A percentile compares a stretch with the other conserved stretches of the same genome.
phyloP scores from a whole-genome alignment of 2,888 invertebrate genomes.

The Aphidoletes aphidimyza region DNA sequence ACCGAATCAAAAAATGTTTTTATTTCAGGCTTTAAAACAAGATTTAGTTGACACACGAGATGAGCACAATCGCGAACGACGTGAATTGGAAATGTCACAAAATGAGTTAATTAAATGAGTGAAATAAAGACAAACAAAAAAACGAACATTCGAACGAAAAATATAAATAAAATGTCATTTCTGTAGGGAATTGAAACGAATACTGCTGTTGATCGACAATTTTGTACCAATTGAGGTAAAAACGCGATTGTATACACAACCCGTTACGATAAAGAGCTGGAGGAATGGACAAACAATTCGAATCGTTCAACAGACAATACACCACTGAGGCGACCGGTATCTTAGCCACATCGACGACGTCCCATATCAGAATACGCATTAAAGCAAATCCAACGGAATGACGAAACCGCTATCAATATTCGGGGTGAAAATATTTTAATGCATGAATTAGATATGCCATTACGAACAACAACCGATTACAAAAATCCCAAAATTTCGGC shows the following conservation, averaged over 20 bases:
- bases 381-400: constrained; percentile 63
- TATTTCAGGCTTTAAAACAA: constrained; percentile 76
- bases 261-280: constrained; percentile 83
- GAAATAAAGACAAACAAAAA: constrained; percentile 13
- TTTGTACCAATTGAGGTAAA: constrained; percentile 88
- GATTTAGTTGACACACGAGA: constrained; percentile 85
- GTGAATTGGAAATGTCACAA: constrained; percentile 90
- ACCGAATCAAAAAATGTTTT: too few species aligned
- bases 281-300: constrained; percentile 73
- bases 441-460: constrained; percentile 67
- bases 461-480: constrained; percentile 67
- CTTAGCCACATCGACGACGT: constrained; percentile 72
- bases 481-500: constrained; percentile 66
- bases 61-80: constrained; percentile 89
- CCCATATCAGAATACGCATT: constrained; percentile 73
- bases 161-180: neutral
- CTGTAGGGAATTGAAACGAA: constrained; percentile 83
- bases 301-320: constrained; percentile 66
- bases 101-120: constrained; percentile 83
- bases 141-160: neutral
- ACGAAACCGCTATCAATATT: constrained; percentile 61
- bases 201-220: constrained; percentile 87
- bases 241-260: constrained; percentile 77
- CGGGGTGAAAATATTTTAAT: constrained; percentile 65
- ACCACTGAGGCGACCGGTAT: constrained; percentile 71